Evolutionary conservation across 1,140 invertebrate species (phyloP), one percentile per base, ranked within the genome.

Genomic region (Leptinotarsa lineolata): DNA sequence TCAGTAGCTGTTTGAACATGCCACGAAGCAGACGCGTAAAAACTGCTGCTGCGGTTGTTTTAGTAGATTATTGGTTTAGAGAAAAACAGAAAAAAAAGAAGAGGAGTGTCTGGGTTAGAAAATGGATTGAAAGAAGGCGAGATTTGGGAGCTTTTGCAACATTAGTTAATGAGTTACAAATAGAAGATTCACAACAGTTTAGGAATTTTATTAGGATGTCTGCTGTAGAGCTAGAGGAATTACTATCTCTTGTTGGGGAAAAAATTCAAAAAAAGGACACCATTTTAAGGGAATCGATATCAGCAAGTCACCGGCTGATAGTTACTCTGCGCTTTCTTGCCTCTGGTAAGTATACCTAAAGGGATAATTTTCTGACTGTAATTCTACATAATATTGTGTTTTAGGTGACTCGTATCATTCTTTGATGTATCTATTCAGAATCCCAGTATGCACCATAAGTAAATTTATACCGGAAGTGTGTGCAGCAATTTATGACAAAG

Each of bases 391-490:
- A 30, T 74, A 70, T 70, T 63, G n/a, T 61, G 24, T 20, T 63
- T 18, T 16, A 22, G 24, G 54, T 20, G 24, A 66, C 64, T 66
- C 64, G 21, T 66, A 24, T 66, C 21, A 54, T 15, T 61, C 18
- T n/a, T 63, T 70, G 24, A 30, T 61, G 60, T 61, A 61, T 70
- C 24, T 70, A 66, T 66, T 59, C 60, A 39, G 68, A 45, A 45
- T 69, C 45, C 68, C 68, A n/a, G 48, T 54, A 69, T 69, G 44
- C 16, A 54, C 68, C 21, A 59, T 70, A 70, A 70, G 69, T 70
- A 61, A 70, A 61, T 70, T 70, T n/a, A 70, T 70, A 70, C 21
- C 18, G 64, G 71, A 73, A 70, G 74, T 77, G 44, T 74, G 71
- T 71, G 72, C 21, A 59, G 72, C 64, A 39, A 24, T 66, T 13